A percentile compares a stretch with the other conserved stretches of the same genome.
These are phyloP conservation scores for Brachypodius melanocephalos DNA, from an alignment of 2,113 vertebrate species.

Conservation along the genomic window DNA sequence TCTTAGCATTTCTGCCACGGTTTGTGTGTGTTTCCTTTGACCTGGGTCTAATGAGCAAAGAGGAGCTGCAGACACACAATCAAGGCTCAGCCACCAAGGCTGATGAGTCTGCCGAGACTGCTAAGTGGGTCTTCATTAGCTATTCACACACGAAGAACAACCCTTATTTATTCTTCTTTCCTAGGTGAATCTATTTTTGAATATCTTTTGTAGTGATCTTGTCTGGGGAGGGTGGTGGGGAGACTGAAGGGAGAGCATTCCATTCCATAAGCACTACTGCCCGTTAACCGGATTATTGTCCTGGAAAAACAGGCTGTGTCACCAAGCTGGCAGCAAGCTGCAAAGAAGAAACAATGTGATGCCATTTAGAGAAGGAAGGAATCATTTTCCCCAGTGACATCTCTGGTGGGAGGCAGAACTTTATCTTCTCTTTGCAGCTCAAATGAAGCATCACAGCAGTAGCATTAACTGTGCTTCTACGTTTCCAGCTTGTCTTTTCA, in stretches of 20 bases:
- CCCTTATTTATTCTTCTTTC: conserved; percentile 27
- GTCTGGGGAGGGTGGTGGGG: neutral
- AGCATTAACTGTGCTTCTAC: neutral
- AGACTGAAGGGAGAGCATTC: neutral
- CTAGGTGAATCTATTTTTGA: conserved; percentile 37
- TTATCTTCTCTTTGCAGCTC: conserved; percentile 22
- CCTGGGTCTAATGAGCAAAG: conserved; percentile 24
- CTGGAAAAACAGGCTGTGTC: neutral
- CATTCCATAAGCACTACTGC: neutral
- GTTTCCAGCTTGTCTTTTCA: neutral
- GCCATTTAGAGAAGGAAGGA: conserved; percentile 20
- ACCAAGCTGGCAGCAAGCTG: neutral
- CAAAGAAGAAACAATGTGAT: neutral
- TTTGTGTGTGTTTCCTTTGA: conserved; percentile 25
- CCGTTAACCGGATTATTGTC: neutral
- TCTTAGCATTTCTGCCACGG: neutral
- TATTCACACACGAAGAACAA: conserved; percentile 13
- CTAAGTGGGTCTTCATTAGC: conserved; percentile 53
- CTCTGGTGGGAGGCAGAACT: conserved; percentile 31
- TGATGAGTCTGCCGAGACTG: conserved; percentile 56
- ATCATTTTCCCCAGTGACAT: conserved; percentile 7
- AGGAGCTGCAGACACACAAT: conserved; percentile 49
- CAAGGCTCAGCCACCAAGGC: conserved; percentile 7
- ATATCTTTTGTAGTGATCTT: neutral
- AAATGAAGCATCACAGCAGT: neutral